A percentile compares a stretch with the other conserved stretches of the same genome.
phyloP scores from a whole-genome alignment of 2,113 vertebrate species.

The Australoheros scitulus region DNA sequence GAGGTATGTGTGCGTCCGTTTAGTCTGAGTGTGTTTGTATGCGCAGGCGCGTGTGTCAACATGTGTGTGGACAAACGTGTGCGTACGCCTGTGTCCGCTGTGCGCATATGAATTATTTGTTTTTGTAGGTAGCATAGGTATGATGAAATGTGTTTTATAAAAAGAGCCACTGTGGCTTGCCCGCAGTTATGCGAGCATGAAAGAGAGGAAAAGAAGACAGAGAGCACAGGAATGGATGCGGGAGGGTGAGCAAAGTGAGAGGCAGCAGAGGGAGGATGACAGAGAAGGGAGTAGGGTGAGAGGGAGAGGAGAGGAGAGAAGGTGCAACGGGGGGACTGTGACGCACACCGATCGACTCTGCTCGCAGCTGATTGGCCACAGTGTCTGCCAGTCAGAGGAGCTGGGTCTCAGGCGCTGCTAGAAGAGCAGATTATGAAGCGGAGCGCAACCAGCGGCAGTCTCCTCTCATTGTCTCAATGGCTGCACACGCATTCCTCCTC shows the following conservation, averaged over 20 bases:
- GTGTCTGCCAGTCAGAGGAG: slow-evolving; percentile 69
- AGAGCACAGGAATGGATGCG: slow-evolving; percentile 56
- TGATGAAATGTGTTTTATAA: slow-evolving; percentile 46
- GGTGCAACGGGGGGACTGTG: slow-evolving; percentile 63
- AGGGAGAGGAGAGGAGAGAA: slow-evolving; percentile 34
- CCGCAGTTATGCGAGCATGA: slow-evolving; percentile 71
- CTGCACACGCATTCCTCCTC: slow-evolving; percentile 80
- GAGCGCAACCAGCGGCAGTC: slow-evolving; percentile 77
- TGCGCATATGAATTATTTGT: not conserved
- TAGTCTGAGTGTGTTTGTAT: slow-evolving; percentile 9
- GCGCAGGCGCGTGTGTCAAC: not conserved
- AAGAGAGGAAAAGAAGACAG: slow-evolving; percentile 41
- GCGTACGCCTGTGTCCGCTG: not conserved
- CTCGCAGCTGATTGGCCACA: slow-evolving; percentile 68
- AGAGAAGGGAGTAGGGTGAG: slow-evolving; percentile 61
- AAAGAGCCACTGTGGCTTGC: slow-evolving; percentile 58
- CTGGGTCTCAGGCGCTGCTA: slow-evolving; percentile 75
- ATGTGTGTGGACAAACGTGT: not conserved
- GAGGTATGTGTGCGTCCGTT: not conserved
- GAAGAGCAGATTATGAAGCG: slow-evolving; percentile 85
- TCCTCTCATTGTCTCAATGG: slow-evolving; percentile 83
- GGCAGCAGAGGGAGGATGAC: slow-evolving; percentile 62
- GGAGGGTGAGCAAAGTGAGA: slow-evolving; percentile 60
- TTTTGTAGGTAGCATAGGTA: slow-evolving; percentile 45
- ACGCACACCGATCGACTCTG: slow-evolving; percentile 75